Percentiles rank a stretch among this genome's conserved stretches.
Conservation (phyloP, 2,888 invertebrate species). For the Frankliniella intonsa region DNA sequence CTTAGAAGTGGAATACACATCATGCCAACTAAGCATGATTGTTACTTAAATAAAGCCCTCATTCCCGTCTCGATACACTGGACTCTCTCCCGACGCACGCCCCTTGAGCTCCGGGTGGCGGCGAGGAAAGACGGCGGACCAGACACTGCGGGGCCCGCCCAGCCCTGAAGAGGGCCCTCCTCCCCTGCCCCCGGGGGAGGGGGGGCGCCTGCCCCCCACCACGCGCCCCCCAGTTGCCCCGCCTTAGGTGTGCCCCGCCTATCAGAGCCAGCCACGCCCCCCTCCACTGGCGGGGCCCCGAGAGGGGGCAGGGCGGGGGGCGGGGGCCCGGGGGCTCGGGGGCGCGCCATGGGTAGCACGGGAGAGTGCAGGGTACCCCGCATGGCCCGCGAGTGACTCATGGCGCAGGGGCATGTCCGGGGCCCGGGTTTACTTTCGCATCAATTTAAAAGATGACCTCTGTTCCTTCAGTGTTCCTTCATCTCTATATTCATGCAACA, state of each 20-base stretch:
- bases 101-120: too few relatives aligned
- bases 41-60: too few relatives aligned
- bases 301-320: not conserved
- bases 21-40: too few relatives aligned
- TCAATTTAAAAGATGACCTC: too few relatives aligned
- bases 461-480: too few relatives aligned
- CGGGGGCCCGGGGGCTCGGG: not conserved
- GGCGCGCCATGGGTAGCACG: not conserved
- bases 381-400: not conserved
- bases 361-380: not conserved
- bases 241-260: slow-evolving; percentile 4
- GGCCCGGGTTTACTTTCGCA: not conserved
- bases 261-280: slow-evolving; percentile 12
- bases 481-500: too few relatives aligned
- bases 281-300: not conserved
- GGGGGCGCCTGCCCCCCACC: not conserved
- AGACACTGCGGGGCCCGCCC: too few relatives aligned
- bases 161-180: not conserved
- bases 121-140: too few relatives aligned
- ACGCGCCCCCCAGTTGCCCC: not conserved
- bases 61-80: too few relatives aligned
- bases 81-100: too few relatives aligned
- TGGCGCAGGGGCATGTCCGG: not conserved
- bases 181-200: not conserved
- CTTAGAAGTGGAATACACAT: too few relatives aligned